Evolutionary conservation across 2,113 vertebrate genomes (phyloP).

Genomic region (Notechis scutatus): DNA sequence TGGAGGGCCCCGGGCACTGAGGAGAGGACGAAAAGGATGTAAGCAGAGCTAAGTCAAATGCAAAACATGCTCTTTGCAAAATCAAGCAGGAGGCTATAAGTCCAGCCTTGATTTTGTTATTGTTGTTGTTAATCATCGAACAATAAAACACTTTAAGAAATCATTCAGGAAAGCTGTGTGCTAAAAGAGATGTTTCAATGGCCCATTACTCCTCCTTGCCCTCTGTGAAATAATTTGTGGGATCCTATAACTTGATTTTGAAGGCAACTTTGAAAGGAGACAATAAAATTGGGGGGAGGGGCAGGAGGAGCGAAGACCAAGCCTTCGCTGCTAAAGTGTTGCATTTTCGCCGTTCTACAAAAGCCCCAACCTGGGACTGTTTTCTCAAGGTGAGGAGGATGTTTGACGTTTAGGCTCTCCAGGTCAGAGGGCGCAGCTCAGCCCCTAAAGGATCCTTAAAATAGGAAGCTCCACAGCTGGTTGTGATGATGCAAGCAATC

Average conservation of each 20-base stretch:
- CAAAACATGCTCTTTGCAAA: conserved; percentile 38
- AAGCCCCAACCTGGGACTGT: neutral
- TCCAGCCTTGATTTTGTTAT: conserved; percentile 8
- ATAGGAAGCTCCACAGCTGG: neutral
- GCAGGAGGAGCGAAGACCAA: neutral
- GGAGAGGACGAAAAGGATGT: neutral
- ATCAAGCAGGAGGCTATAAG: conserved; percentile 28
- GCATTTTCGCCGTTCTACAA: neutral
- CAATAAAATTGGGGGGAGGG: neutral
- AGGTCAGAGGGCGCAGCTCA: neutral
- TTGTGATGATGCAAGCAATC: neutral
- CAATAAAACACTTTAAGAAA: neutral
- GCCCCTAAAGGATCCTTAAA: neutral
- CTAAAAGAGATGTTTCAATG: neutral
- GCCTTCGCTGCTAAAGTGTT: neutral
- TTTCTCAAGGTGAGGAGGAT: neutral
- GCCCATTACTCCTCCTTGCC: neutral
- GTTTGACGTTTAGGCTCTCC: neutral
- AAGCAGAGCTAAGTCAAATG: conserved; percentile 7
- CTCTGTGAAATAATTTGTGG: neutral
- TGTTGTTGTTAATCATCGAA: neutral
- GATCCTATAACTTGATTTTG: neutral
- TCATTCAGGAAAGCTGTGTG: neutral
- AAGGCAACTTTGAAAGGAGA: neutral
- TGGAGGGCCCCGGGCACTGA: neutral